Base-by-base conservation (phyloP, 2,888 invertebrate genomes). In the Ophion obscuratus region DNA sequence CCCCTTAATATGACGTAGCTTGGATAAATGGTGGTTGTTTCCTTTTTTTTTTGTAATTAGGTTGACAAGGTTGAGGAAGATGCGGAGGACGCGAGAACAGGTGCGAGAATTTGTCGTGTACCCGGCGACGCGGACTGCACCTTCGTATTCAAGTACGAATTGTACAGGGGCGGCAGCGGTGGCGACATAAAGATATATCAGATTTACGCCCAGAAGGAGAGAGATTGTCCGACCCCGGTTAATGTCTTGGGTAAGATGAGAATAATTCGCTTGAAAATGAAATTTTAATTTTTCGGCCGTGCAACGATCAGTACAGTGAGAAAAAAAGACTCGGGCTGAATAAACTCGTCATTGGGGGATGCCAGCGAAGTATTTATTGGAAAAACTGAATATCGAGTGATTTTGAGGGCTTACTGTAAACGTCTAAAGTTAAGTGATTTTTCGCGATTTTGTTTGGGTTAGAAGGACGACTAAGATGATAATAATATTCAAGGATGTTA, bases 141-240 rank as follows among this genome's bases (percentile, higher is more conserved):
- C 1, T 94, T 95, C 81, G 88, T 93, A 5, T 95, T 95, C 81
- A 94, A 94, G 75, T 95, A 95, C 86, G 90, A 91, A 31, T 94
- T 95, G 77, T 67, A 86, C 17, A 88, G 88, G 20, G 87, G 80
- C 2, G 87, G 83, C 6, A 71, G 62, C 2, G 91, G 92, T 2
- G 92, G 90, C 36, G 93, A 89, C 84, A 92, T 90, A 4, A 91
- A 93, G 64, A 88, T 91, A 53, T 90, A 94, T 36, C 89, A 93
- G 73, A 94, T 95, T 59, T 89, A 89, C 70, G 95, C 95, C 89
- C 91, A 94, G 89, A 94, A 95, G 93, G 92, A 94, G 88, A 92
- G 95, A 89, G 90, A 94, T 20, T 93, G 93, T 73, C 92, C 94
- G 1, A 94, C 94, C 76, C 94, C 93, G 76, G 93, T 96, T 67